Evolutionary conservation across 2,888 invertebrate genomes (phyloP).

Genomic region (Blastobasis lacticolella): DNA sequence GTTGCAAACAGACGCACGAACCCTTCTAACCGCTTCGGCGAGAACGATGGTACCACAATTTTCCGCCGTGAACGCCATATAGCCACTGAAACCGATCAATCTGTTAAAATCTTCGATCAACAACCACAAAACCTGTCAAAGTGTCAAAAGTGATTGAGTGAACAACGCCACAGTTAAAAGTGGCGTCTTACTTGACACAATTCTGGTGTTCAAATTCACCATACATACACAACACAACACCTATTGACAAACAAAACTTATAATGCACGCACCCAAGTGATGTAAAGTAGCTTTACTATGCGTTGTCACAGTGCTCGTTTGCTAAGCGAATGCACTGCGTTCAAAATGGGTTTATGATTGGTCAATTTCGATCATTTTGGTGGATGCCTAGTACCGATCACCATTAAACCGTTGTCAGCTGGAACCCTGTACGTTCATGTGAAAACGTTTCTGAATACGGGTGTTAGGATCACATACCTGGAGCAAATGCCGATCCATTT

Average conservation of each 20-base stretch:
- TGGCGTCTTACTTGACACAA: neutral
- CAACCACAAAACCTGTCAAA: neutral
- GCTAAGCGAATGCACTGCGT: too few relatives aligned
- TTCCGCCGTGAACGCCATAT: conserved; percentile 18
- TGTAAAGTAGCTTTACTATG: neutral
- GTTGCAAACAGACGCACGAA: conserved; percentile 10
- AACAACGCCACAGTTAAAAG: neutral
- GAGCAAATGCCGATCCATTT: conserved; percentile 28
- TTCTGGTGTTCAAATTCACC: neutral
- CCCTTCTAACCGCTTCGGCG: conserved; percentile 9
- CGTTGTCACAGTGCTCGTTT: too few relatives aligned
- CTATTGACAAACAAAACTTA: neutral
- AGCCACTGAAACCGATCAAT: conserved; percentile 3
- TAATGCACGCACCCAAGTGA: neutral
- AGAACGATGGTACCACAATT: conserved; percentile 12
- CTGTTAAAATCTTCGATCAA: neutral
- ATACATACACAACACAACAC: neutral
- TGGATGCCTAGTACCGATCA: too few relatives aligned
- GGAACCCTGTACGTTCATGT: neutral
- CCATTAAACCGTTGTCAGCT: neutral
- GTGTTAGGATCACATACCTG: conserved; percentile 15
- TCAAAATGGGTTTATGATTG: too few relatives aligned
- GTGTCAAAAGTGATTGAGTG: neutral
- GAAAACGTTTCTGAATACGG: neutral
- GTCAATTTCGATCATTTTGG: neutral